phyloP scores from a whole-genome alignment of 2,888 invertebrate species.

The Troilus luridus region DNA sequence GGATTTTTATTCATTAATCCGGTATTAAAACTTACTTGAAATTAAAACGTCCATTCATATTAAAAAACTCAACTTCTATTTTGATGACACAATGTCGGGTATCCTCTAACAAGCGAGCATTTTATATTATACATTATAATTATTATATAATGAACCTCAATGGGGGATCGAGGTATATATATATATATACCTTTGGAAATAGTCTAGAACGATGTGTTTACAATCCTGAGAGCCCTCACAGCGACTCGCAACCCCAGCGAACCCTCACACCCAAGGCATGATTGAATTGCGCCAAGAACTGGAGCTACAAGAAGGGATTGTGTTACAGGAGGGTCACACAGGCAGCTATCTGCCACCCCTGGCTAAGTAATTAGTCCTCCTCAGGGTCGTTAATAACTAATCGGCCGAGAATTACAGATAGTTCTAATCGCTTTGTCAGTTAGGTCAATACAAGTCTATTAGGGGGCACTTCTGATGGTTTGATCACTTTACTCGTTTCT shows the following conservation, averaged over 20 bases:
- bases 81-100: background rate
- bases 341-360: background rate
- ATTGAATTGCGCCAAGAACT: background rate
- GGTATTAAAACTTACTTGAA: no score
- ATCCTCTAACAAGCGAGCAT: no score
- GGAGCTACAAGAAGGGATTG: background rate
- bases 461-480: background rate
- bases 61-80: background rate
- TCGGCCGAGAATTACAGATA: background rate
- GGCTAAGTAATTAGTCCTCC: background rate
- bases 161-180: no score
- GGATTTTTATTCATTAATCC: no score
- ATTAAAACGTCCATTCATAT: background rate
- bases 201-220: background rate
- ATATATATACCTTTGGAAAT: background rate
- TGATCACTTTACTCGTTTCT: background rate
- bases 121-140: no score
- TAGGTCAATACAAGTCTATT: background rate
- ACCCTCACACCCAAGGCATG: background rate
- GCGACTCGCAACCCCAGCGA: background rate
- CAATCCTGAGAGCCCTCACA: background rate
- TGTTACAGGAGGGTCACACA: background rate
- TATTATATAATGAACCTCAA: no score
- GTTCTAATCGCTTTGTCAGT: background rate
- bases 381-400: background rate